phyloP scores from a whole-genome alignment of 2,888 invertebrate genomes.

The Tanytarsus gracilentus region DNA sequence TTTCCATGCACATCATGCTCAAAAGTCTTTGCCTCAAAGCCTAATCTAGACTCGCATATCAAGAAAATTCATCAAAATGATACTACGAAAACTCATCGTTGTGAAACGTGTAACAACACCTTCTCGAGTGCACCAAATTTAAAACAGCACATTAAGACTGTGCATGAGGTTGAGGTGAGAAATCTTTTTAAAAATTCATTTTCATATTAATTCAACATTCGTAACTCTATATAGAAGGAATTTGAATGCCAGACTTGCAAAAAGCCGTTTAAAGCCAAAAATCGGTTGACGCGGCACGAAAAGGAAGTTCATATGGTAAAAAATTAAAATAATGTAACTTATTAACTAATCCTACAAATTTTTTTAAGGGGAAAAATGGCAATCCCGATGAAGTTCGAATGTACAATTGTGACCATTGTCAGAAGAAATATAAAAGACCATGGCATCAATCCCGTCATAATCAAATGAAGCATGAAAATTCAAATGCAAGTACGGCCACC shows the following conservation, averaged over 20 bases:
- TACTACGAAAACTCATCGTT: constrained; percentile 3
- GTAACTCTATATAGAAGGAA: constrained; percentile 11
- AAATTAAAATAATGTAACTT: not conserved
- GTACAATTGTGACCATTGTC: constrained; percentile 25
- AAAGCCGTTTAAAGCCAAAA: constrained; percentile 27
- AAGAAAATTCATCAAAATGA: constrained; percentile 24
- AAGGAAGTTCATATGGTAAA: constrained; percentile 25
- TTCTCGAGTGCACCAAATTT: constrained; percentile 26
- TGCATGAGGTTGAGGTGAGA: constrained; percentile 13
- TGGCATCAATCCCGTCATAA: constrained; percentile 27
- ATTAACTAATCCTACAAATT: not conserved
- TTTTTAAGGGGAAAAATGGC: constrained; percentile 16
- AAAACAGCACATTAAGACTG: constrained; percentile 26
- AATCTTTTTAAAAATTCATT: not conserved
- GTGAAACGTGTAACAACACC: constrained; percentile 18
- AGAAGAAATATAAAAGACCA: constrained; percentile 25
- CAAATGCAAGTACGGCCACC: constrained; percentile 18
- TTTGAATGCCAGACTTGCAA: constrained; percentile 26
- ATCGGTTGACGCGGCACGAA: constrained; percentile 22
- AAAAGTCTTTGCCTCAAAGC: constrained; percentile 20
- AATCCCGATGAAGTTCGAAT: constrained; percentile 20
- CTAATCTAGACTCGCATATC: constrained; percentile 25
- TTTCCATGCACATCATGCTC: constrained; percentile 21
- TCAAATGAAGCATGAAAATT: constrained; percentile 27
- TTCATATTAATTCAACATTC: not conserved